A percentile compares a stretch with the other conserved stretches of the same genome.
phyloP scores from a whole-genome alignment of 2,113 vertebrate species.

The Menura novaehollandiae region DNA sequence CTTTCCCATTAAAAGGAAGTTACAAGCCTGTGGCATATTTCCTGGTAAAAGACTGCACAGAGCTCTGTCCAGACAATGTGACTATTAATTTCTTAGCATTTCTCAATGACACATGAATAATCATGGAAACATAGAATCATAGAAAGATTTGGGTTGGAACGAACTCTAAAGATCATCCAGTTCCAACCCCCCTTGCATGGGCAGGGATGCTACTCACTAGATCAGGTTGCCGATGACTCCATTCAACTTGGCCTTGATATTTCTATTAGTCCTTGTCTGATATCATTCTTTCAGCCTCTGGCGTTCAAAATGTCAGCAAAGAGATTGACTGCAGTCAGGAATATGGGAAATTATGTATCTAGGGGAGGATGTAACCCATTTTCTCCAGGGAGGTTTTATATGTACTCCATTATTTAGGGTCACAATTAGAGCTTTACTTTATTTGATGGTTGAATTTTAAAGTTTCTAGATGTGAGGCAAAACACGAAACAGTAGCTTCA shows the following conservation, averaged over 20 bases:
- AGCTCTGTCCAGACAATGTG: neutral
- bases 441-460: neutral
- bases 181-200: fast-evolving
- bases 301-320: neutral
- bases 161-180: neutral
- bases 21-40: neutral
- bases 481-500: neutral
- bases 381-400: neutral
- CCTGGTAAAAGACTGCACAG: neutral
- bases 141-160: neutral
- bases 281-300: neutral
- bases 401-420: neutral
- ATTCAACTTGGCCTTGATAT: neutral
- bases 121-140: neutral
- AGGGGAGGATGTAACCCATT: neutral
- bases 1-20: neutral
- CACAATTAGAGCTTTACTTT: neutral
- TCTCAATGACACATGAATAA: neutral
- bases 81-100: neutral
- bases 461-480: neutral
- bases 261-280: neutral
- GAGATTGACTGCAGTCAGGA: neutral
- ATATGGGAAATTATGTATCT: neutral
- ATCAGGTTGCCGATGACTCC: neutral
- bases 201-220: neutral